Conservation (phyloP, 2,113 vertebrate genomes). For the Noctilio leporinus region DNA sequence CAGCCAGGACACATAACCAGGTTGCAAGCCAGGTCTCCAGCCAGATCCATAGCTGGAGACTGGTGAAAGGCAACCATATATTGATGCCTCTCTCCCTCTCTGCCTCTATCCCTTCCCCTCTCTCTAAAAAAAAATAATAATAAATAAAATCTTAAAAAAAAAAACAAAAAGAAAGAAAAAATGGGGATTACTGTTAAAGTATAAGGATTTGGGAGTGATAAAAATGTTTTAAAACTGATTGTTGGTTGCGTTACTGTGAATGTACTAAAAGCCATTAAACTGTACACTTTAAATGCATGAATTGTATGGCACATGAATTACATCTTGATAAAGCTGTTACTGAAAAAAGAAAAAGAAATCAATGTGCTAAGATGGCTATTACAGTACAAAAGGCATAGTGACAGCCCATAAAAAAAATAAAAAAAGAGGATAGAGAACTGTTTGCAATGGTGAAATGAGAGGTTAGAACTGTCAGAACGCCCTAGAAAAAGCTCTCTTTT, state of each 20-base stretch:
- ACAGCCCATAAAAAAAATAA: not conserved
- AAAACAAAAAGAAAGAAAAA: not conserved
- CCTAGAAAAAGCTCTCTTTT: not conserved
- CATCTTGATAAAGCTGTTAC: not conserved
- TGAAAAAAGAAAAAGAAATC: conserved; percentile 5
- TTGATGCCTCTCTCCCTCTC: no score
- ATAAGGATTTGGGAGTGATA: not conserved
- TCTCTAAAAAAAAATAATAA: no score
- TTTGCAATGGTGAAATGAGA: not conserved
- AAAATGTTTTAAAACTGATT: conserved; percentile 17
- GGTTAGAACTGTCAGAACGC: not conserved
- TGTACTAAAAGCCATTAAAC: not conserved
- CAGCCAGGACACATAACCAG: no score
- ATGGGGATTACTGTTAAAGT: not conserved
- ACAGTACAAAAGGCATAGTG: not conserved
- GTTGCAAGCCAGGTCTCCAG: no score
- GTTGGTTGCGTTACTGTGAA: not conserved
- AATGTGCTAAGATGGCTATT: not conserved
- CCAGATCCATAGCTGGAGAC: no score
- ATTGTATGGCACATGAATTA: not conserved
- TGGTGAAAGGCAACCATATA: no score
- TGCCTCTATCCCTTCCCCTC: no score
- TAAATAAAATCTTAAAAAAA: no score
- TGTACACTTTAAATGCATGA: not conserved
- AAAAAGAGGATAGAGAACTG: not conserved